A percentile compares a stretch with the other conserved stretches of the same genome.
Conservation (phyloP, 2,797 vertebrate genomes). For the Capromys pilorides region DNA sequence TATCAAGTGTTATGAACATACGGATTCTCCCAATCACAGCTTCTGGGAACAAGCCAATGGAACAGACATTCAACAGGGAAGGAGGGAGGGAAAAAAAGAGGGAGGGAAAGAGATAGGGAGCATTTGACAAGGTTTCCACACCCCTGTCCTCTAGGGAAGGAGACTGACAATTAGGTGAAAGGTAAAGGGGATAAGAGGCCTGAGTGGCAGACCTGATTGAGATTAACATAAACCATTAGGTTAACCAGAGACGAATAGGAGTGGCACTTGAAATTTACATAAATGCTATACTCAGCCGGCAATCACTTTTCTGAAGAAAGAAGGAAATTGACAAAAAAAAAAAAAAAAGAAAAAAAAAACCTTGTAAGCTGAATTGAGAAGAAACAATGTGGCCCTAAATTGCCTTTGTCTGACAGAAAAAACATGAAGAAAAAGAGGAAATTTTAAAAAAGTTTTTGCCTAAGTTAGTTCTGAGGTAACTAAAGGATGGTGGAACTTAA, state of each 20-base stretch:
- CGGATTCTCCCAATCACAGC: constrained; percentile 49
- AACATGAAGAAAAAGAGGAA: constrained; percentile 17
- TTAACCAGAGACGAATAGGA: constrained; percentile 72
- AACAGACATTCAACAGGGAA: constrained; percentile 34
- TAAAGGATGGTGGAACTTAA: neutral
- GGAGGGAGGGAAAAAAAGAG: neutral
- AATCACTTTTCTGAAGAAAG: constrained; percentile 71
- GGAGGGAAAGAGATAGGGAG: neutral
- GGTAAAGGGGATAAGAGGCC: constrained; percentile 62
- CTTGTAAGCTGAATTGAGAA: constrained; percentile 31
- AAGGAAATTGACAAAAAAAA: constrained; percentile 62
- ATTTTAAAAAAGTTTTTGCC: constrained; percentile 43
- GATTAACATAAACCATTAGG: constrained; percentile 75
- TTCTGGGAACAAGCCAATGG: constrained; percentile 45
- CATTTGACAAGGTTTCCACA: constrained; percentile 1
- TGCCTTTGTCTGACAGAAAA: constrained; percentile 47
- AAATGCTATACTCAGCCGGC: constrained; percentile 61
- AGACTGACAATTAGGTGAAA: constrained; percentile 74
- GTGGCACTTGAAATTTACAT: constrained; percentile 79
- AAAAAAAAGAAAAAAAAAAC: too few species aligned
- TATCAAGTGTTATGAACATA: constrained; percentile 34
- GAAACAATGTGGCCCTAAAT: constrained; percentile 32
- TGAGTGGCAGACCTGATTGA: constrained; percentile 73
- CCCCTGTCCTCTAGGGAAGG: constrained; percentile 33
- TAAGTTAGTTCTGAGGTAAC: neutral